Base-by-base conservation (phyloP, 2,888 invertebrate genomes). In the Rotaria magnacalcarata region DNA sequence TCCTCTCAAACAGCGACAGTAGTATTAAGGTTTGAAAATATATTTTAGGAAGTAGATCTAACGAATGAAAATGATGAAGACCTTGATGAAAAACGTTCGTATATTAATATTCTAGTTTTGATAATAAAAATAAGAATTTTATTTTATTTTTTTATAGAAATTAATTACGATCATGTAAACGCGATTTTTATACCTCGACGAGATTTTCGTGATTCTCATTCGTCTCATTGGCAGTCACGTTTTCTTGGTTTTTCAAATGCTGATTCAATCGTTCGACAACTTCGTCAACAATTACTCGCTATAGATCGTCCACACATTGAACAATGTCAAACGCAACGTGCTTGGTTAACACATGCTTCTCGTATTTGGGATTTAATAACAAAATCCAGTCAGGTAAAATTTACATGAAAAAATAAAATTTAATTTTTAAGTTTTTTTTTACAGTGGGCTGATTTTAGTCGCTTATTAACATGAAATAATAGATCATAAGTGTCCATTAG, bases 231-330 rank as follows among this genome's bases (percentile, higher is more conserved):
- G 80, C 80, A 80, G n/a, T 47, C 80, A 47, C 80, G 80, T 80
- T 80, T 80, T 47, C 21, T 80, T 24, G 80, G 80, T n/a, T 80
- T 80, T 47, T 80, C 80, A 80, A 80, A 80, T 80, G 47, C 80
- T 43, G 80, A 80, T 80, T 80, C 80, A 11, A 80, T 47, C 19
- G n/a, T 80, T 47, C 43, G 80, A 43, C 80, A 80, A 47, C 47
- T 80, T n/a, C 80, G 80, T n/a, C 80, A 80, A 47, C 80, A 80
- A 80, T n/a, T 80, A n/a, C 47, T 80, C n/a, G 43, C 80, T 80
- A 80, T 80, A n/a, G 80, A 80, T 80, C 80, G 80, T 47, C 80
- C 80, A 24, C 47, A n/a, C 14, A 80, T 80, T 80, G 80, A 80
- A 47, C 80, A 80, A 80, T 80, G 80, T 80, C 47, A 47, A 80